Evolutionary conservation across 1,140 invertebrate species (phyloP), one percentile per base, ranked within the genome.

Genomic region (Sminthurinus signatus): DNA sequence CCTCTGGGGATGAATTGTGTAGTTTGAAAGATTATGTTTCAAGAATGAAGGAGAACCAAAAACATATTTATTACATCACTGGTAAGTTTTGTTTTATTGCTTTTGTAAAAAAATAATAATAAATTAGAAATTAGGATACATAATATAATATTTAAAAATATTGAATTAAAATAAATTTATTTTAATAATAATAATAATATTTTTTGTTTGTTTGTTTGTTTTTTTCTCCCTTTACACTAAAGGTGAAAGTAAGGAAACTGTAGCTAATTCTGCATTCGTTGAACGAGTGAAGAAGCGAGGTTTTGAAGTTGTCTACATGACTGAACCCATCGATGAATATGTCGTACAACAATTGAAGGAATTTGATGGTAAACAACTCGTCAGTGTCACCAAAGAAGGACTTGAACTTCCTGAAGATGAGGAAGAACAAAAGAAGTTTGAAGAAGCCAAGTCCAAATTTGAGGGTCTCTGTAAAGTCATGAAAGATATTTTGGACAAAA

Each of bases 251-350:
- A 88, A 86, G 73, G 96, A 98, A 56, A 88, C 90, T 74, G 95
- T 98, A n/a, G 85, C 90, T 72, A 94, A 93, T 79, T 98, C 94
- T 39, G 89, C 96, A 0, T 98, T 98, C 75, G 95, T 99, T 65
- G 96, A 99, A 79, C 82, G 92, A 61, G 91, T 99, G 0, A 93
- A 91, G 84, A 98, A 96, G 75, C 87, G 94, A 75, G 96, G 95
- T 51, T 96, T 93, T 74, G 96, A 99, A 79, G 94, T 98, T 4
- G 83, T 99, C 15, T 98, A 98, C 84, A 98, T 99, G 95, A 89
- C 88, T 15, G 96, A 99, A 76, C 95, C 96, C 31, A 98, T 99
- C 73, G 96, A 98, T 81, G 96, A 99, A 78, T 99, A 98, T 76
- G 93, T 95, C 72, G 92, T 97, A 3, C 95, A 98, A 78, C 93